Conservation (phyloP, 2,888 invertebrate genomes). For the Sturmia bella region DNA sequence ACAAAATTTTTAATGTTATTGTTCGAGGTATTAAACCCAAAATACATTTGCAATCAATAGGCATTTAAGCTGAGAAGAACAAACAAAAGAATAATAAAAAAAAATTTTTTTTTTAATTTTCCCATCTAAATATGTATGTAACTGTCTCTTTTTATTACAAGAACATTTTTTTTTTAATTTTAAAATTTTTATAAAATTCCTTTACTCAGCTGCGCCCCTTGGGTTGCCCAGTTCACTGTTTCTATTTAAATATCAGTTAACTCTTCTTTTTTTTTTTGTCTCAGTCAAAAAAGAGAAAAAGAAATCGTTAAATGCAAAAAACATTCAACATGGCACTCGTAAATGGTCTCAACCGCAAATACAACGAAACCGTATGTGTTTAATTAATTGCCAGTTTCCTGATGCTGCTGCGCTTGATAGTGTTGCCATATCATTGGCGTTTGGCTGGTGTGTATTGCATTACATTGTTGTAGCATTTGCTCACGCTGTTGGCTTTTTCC, state of each 20-base stretch:
- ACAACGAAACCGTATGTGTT: constrained; percentile 76
- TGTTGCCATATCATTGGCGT: constrained; percentile 63
- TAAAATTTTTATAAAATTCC: too few relatives aligned
- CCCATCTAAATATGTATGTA: too few relatives aligned
- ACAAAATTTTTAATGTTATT: constrained; percentile 55
- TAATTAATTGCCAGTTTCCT: constrained; percentile 76
- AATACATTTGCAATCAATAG: constrained; percentile 13
- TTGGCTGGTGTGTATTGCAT: constrained; percentile 43
- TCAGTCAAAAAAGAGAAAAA: neutral
- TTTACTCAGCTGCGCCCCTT: too few relatives aligned
- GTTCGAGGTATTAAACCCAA: constrained; percentile 26
- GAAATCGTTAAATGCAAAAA: constrained; percentile 36
- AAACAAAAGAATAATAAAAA: neutral
- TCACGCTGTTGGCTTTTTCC: constrained; percentile 46
- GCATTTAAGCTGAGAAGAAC: neutral
- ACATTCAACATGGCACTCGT: constrained; percentile 53
- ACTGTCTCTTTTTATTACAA: too few relatives aligned
- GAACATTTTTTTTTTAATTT: too few relatives aligned
- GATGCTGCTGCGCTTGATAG: constrained; percentile 50
- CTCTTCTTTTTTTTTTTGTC: neutral
- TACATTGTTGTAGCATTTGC: constrained; percentile 29
- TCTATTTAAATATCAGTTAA: constrained; percentile 49
- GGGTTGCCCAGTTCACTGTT: constrained; percentile 25
- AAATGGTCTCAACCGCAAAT: constrained; percentile 76
- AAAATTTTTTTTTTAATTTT: too few relatives aligned